phyloP scores from a whole-genome alignment of 2,113 vertebrate genomes.

The Eudyptes chrysolophus region DNA sequence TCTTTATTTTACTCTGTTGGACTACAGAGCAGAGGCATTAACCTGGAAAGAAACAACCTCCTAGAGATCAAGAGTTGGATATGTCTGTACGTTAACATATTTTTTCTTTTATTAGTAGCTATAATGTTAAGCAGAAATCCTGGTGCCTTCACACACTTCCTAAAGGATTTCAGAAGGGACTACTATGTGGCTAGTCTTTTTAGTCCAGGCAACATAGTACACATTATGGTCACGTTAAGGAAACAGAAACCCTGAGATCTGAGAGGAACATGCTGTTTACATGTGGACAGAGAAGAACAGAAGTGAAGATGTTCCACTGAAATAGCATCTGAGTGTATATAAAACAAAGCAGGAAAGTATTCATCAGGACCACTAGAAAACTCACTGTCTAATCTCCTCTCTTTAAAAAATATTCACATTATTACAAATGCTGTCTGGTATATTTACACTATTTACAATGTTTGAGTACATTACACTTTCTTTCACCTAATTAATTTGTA shows the following conservation, averaged over 20 bases:
- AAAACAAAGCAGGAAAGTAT: neutral
- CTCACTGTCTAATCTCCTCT: neutral
- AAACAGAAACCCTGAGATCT: neutral
- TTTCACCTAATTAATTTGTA: neutral
- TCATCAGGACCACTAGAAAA: neutral
- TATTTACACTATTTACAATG: neutral
- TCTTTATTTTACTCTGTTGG: neutral
- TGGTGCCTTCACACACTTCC: neutral
- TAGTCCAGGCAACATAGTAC: neutral
- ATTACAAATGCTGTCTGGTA: neutral
- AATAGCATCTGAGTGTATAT: neutral
- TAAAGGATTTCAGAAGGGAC: neutral
- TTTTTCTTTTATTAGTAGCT: neutral
- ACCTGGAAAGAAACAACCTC: neutral
- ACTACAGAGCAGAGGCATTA: accelerated
- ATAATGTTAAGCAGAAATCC: neutral
- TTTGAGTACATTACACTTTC: neutral
- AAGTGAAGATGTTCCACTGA: neutral
- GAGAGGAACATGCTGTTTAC: neutral
- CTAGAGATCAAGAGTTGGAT: neutral
- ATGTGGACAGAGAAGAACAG: neutral
- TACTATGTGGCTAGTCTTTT: accelerated
- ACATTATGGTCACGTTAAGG: neutral
- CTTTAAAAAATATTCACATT: neutral
- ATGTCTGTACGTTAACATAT: neutral